Conservation (phyloP, 2,797 vertebrate genomes). For the Danio jaintianensis region DNA sequence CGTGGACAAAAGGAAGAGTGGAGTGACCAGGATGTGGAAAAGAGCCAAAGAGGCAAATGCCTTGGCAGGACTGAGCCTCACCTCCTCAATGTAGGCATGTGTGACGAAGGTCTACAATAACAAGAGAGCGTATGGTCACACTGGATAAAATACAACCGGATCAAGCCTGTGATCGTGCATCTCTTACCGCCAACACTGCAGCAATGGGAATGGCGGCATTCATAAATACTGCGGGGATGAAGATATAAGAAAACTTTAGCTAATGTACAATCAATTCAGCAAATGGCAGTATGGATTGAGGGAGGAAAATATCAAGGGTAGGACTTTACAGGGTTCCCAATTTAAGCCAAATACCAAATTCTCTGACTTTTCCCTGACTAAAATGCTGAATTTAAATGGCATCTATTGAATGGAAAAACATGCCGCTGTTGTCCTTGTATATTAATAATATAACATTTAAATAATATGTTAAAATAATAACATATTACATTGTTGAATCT, state of each 20-base stretch:
- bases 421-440: too few species aligned
- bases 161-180: not conserved
- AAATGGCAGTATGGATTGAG: not conserved
- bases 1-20: constrained; percentile 94
- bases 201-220: constrained; percentile 97
- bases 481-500: too few species aligned
- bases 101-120: constrained; percentile 88
- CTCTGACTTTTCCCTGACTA: too few species aligned
- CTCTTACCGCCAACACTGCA: constrained; percentile 93
- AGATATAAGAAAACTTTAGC: not conserved
- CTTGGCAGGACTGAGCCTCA: constrained; percentile 79
- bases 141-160: constrained; percentile 3
- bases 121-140: not conserved
- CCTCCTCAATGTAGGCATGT: constrained; percentile 73
- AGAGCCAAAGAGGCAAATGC: constrained; percentile 93
- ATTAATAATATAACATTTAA: too few species aligned
- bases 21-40: constrained; percentile 96
- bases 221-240: constrained; percentile 90
- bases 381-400: too few species aligned
- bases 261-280: not conserved
- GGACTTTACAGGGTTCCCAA: not conserved
- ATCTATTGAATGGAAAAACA: too few species aligned
- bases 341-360: too few species aligned
- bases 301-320: not conserved
- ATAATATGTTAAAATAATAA: too few species aligned